Base-by-base conservation (phyloP, 2,888 invertebrate species). In the Archips crataeganus region DNA sequence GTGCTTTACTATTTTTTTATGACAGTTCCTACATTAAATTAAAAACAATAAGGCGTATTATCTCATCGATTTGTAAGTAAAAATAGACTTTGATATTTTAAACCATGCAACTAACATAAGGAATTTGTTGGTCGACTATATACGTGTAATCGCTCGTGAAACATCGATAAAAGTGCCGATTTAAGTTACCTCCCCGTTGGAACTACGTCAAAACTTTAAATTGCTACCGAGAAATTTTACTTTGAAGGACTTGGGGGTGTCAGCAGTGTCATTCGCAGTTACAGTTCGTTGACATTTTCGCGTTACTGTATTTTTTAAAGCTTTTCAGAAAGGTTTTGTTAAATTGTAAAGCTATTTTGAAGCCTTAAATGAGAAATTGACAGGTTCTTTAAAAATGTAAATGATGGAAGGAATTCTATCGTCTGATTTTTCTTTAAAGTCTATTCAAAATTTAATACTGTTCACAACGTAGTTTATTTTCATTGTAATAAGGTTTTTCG, bases 91-190 rank as follows among this genome's bases (percentile, higher is more conserved):
- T 23, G 23, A 23, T 23, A 1, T 23, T 23, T 23, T 23, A 23
- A 23, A 23, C 23, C 23, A 23, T 1, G 23, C 23, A 23, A 23
- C 23, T 23, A 23, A 23, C 23, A 23, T 23, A 23, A 23, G 23
- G 1, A 23, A 23, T 23, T 23, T 23, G 23, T 23, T 23, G 23
- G 23, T 23, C 23, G 23, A 23, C 23, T 39, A 39, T 2, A 3
- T 39, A 1, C 39, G 39, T 39, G 39, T 39, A 39, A 39, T 39
- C 39, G 39, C 39, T 39, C 39, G 92, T 89, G 89, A 91, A 87
- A 84, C 88, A 90, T 92, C 91, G 90, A 92, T 93, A 91, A 93
- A 91, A 90, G 93, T 92, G 91, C 87, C 93, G 92, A 92, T 94
- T 91, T 90, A 93, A 93, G 92, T 94, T 94, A 82, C 80, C 82